Evolutionary conservation across 2,888 invertebrate genomes (phyloP), one percentile per base, ranked within the genome.

Genomic region (Julus scandinavius): DNA sequence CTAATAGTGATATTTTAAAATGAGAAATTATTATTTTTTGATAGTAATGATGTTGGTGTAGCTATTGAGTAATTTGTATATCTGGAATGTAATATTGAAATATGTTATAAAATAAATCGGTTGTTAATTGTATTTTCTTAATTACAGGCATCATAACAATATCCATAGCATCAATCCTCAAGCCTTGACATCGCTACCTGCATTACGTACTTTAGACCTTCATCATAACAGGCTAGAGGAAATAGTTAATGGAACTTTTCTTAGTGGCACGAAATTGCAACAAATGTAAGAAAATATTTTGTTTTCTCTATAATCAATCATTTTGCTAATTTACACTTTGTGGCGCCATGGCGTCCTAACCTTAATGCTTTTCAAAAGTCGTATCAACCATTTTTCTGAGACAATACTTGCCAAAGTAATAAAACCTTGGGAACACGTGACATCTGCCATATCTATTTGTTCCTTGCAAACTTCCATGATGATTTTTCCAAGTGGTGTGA

Each of bases 201-300:
- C 93, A 90, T 92, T 96, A 90, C 93, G 94, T 91, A 93, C 93
- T 89, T 92, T 96, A 86, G 95, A 94, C 91, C 92, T 96, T 89
- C 95, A 94, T 91, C 94, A 94, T 91, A 96, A 96, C 92, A 93
- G 93, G 90, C 94, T 96, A 90, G 93, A 92, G 88, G 93, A 93
- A 20, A 93, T 96, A 90, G 93, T 93, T 89, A 91, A 92, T 40
- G 94, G 94, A 54, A 93, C 93, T 87, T 96, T 96, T 92, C 94
- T 95, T 58, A 92, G 92, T 84, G 94, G 94, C 88, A 94, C 94
- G 90, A 91, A 91, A 63, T 91, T 94, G 54, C 92, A 92, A 88
- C 93, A 92, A 90, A 91, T 94, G 94, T 94, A 92, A 92, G 94
- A 92, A 88, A n/a, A n/a, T n/a, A 86, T 41, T 41, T 11, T 49